These are phyloP conservation scores for Centruroides sculpturatus DNA, from an alignment of 1,140 invertebrate genomes.

Conservation along the genomic window DNA sequence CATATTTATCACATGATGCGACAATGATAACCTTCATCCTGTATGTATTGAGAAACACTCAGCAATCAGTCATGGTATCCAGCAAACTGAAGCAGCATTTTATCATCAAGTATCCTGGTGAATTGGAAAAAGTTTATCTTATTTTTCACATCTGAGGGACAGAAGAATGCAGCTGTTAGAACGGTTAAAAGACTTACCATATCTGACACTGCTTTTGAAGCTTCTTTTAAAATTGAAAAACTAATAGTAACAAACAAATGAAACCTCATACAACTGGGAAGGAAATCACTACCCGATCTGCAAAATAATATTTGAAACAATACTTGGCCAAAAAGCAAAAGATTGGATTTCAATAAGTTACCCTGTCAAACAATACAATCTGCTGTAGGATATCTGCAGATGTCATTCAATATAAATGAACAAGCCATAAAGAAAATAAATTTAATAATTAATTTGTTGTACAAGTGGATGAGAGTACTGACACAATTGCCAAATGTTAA, in stretches of 20 bases:
- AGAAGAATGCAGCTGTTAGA: not conserved
- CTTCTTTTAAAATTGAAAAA: slow-evolving; percentile 3
- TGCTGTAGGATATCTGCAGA: slow-evolving; percentile 4
- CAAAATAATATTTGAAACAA: slow-evolving; percentile 2
- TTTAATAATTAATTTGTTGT: slow-evolving; percentile 9
- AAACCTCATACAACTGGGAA: slow-evolving; percentile 7
- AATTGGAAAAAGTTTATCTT: not conserved
- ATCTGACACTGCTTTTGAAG: not conserved
- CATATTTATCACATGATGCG: not conserved
- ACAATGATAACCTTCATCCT: slow-evolving; percentile 37
- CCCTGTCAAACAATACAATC: slow-evolving; percentile 5
- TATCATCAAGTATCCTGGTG: not conserved
- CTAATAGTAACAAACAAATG: slow-evolving; percentile 5
- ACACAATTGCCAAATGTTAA: slow-evolving; percentile 5
- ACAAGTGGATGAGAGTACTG: slow-evolving; percentile 13
- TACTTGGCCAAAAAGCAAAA: slow-evolving; percentile 2
- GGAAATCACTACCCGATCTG: slow-evolving; percentile 3
- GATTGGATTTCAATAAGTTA: not conserved
- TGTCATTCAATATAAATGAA: slow-evolving; percentile 3
- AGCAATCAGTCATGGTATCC: not conserved
- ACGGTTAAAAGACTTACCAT: not conserved
- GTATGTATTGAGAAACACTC: not conserved
- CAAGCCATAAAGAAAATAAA: slow-evolving; percentile 1
- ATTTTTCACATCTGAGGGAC: not conserved
- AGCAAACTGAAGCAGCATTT: not conserved